Percentiles rank a stretch among this genome's conserved stretches.
These are phyloP conservation scores for Amazona vittata DNA, from an alignment of 2,113 vertebrate species.

Conservation along the genomic window DNA sequence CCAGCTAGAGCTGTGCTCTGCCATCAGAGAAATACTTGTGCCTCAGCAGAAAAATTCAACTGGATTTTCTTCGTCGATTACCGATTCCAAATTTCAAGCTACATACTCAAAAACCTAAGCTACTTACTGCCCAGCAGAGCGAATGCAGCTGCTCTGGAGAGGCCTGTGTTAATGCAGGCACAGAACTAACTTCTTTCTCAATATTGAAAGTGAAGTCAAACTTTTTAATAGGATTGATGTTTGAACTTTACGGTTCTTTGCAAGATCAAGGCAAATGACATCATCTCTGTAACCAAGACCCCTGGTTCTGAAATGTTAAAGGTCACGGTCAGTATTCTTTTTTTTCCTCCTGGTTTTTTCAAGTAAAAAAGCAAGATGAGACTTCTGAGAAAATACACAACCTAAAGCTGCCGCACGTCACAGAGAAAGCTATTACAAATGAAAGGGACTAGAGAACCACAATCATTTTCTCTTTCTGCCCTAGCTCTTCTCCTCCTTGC, in stretches of 20 bases:
- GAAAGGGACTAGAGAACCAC: background rate
- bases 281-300: slow-evolving; percentile 37
- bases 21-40: background rate
- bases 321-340: background rate
- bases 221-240: slow-evolving; percentile 56
- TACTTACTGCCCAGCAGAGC: slow-evolving; percentile 10
- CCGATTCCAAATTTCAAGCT: background rate
- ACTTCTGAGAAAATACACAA: slow-evolving; percentile 40
- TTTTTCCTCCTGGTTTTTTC: background rate
- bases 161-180: background rate
- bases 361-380: background rate
- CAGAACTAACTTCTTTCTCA: slow-evolving; percentile 11
- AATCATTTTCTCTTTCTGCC: slow-evolving; percentile 23
- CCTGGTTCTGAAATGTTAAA: slow-evolving; percentile 51
- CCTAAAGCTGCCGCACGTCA: background rate
- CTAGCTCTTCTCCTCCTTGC: background rate
- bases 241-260: slow-evolving; percentile 43
- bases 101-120: background rate
- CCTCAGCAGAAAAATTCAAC: background rate
- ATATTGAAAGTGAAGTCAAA: slow-evolving; percentile 46
- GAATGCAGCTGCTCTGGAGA: background rate
- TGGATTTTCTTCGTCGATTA: slow-evolving; percentile 38
- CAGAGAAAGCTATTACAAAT: slow-evolving; percentile 9
- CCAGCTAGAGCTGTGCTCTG: background rate
- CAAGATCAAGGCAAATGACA: slow-evolving; percentile 59